A percentile compares a stretch with the other conserved stretches of the same genome.
These are phyloP conservation scores for Clistopyga incitator DNA, from an alignment of 2,888 invertebrate species.

Conservation along the genomic window DNA sequence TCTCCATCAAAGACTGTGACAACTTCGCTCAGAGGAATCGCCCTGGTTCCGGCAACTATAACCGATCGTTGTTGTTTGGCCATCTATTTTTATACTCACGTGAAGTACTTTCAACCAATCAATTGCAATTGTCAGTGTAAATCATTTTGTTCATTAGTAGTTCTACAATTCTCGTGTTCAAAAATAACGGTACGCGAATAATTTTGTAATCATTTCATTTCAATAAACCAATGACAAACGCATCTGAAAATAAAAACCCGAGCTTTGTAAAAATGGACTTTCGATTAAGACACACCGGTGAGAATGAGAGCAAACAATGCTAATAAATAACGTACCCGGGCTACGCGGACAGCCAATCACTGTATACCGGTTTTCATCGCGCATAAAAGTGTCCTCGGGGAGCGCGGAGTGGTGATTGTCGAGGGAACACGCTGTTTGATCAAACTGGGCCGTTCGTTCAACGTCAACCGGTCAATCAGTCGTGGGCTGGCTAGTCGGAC, in stretches of 20 bases:
- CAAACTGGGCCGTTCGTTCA: constrained; percentile 46
- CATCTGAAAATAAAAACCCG: too few relatives aligned
- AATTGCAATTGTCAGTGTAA: too few relatives aligned
- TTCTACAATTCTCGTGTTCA: too few relatives aligned
- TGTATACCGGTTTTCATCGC: not conserved
- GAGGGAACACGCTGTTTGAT: constrained; percentile 19
- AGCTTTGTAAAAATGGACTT: not conserved
- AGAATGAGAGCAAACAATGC: not conserved
- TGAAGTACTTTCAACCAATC: too few relatives aligned
- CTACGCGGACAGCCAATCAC: not conserved
- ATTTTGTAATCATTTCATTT: too few relatives aligned
- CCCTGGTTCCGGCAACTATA: not conserved
- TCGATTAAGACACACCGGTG: not conserved
- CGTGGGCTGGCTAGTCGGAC: constrained; percentile 27
- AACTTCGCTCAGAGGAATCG: not conserved
- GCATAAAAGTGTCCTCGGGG: constrained; percentile 6
- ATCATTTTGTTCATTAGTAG: too few relatives aligned
- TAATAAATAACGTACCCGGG: not conserved
- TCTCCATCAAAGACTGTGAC: not conserved
- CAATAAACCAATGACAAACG: too few relatives aligned
- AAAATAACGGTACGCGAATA: too few relatives aligned
- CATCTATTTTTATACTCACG: too few relatives aligned
- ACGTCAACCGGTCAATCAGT: constrained; percentile 55
- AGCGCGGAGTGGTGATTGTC: constrained; percentile 20
- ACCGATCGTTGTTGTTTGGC: not conserved